Conservation (phyloP, 2,888 invertebrate species). For the Palloptera scutellata region DNA sequence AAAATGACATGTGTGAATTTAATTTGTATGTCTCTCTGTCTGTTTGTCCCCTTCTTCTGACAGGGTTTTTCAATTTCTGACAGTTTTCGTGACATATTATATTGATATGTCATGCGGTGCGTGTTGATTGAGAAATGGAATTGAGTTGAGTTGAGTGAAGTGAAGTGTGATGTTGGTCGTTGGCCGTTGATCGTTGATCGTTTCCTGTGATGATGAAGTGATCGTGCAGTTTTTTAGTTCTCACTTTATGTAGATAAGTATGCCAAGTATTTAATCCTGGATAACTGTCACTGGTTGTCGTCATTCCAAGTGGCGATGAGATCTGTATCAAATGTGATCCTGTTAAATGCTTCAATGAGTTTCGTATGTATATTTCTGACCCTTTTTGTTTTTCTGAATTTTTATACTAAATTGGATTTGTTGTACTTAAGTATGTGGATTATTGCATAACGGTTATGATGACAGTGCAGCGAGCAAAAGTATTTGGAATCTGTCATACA, state of each 20-base stretch:
- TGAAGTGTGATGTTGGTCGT: neutral
- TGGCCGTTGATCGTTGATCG: neutral
- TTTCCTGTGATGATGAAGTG: neutral
- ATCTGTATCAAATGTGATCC: slow-evolving; percentile 23
- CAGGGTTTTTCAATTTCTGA: too few species aligned
- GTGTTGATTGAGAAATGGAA: slow-evolving; percentile 13
- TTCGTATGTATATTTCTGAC: slow-evolving; percentile 4
- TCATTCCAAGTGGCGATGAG: neutral
- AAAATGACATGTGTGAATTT: neutral
- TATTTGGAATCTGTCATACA: too few species aligned
- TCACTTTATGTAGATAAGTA: neutral
- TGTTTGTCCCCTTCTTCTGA: too few species aligned
- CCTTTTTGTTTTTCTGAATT: neutral
- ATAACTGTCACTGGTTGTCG: slow-evolving; percentile 12
- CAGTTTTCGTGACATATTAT: slow-evolving; percentile 21
- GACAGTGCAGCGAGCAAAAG: too few species aligned
- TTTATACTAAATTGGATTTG: neutral
- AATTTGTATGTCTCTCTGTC: neutral
- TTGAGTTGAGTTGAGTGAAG: neutral
- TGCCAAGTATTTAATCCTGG: slow-evolving; percentile 17
- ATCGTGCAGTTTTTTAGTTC: neutral
- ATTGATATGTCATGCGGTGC: slow-evolving; percentile 23
- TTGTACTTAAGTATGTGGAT: too few species aligned
- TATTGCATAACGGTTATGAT: too few species aligned
- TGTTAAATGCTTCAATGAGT: slow-evolving; percentile 28